Evolutionary conservation across 2,888 invertebrate genomes (phyloP).

Genomic region (Drosophila parthenogenetica): DNA sequence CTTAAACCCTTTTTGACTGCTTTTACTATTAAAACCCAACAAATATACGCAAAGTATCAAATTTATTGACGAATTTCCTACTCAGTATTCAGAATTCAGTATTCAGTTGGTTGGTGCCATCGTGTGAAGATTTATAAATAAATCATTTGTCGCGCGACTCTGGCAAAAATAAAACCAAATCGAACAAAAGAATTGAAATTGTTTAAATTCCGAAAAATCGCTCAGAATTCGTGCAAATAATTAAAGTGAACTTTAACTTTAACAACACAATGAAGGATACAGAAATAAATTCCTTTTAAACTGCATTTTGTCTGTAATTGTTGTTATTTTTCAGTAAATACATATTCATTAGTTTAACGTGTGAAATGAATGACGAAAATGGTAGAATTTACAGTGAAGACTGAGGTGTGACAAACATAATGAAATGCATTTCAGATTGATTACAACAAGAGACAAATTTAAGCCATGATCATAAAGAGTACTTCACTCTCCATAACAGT

Average conservation of each 20-base stretch:
- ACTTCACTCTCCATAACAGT: slow-evolving; percentile 19
- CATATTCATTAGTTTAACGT: slow-evolving; percentile 33
- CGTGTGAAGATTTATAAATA: slow-evolving; percentile 69
- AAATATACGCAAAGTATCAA: background rate
- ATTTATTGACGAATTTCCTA: slow-evolving; percentile 8
- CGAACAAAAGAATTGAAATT: slow-evolving; percentile 27
- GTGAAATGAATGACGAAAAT: slow-evolving; percentile 36
- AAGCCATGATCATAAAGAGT: slow-evolving; percentile 26
- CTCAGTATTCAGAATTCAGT: slow-evolving; percentile 26
- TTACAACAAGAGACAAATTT: slow-evolving; percentile 7
- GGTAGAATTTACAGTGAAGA: slow-evolving; percentile 42
- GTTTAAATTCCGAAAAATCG: slow-evolving; percentile 36
- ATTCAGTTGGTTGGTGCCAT: slow-evolving; percentile 49
- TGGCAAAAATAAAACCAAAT: slow-evolving; percentile 29
- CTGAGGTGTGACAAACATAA: slow-evolving; percentile 2
- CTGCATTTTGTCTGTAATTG: slow-evolving; percentile 5
- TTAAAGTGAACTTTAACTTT: slow-evolving; percentile 42
- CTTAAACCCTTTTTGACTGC: no score
- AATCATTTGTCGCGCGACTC: slow-evolving; percentile 56
- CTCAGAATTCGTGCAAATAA: slow-evolving; percentile 45
- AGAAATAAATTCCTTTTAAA: slow-evolving; percentile 4
- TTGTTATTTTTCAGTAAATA: slow-evolving; percentile 34
- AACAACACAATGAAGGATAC: slow-evolving; percentile 1
- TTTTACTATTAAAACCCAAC: no score
- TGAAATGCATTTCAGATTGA: slow-evolving; percentile 15